A percentile compares a stretch with the other conserved stretches of the same genome.
These are phyloP conservation scores for Otis tarda DNA, from an alignment of 2,113 vertebrate genomes.

Conservation along the genomic window DNA sequence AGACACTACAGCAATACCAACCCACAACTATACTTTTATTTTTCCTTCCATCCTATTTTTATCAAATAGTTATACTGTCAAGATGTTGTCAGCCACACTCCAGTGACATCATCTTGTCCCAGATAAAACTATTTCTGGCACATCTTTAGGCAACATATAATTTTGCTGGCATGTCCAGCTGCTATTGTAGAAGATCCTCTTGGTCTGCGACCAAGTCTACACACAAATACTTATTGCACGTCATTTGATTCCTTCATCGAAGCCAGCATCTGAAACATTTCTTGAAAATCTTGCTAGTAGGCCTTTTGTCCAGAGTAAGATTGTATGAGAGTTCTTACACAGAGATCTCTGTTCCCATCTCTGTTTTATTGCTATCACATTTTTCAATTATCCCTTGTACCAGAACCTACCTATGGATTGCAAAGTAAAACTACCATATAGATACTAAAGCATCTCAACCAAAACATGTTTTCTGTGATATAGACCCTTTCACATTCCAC, in stretches of 20 bases:
- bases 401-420: background rate
- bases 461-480: background rate
- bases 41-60: background rate
- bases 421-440: background rate
- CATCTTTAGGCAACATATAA: background rate
- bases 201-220: background rate
- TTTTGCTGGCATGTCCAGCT: background rate
- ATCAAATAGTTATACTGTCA: background rate
- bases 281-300: background rate
- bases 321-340: background rate
- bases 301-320: background rate
- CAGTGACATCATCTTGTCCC: background rate
- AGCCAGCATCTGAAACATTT: background rate
- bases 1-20: background rate
- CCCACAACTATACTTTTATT: background rate
- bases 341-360: background rate
- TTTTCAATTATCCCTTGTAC: background rate
- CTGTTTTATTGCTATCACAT: background rate
- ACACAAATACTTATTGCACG: background rate
- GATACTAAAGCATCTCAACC: background rate
- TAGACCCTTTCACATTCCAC: background rate
- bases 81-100: fast-evolving
- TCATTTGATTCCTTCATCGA: background rate
- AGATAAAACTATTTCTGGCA: background rate
- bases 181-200: background rate